Evolutionary conservation across 2,797 vertebrate species (phyloP).

Genomic region (Hypotaenidia philippensis): DNA sequence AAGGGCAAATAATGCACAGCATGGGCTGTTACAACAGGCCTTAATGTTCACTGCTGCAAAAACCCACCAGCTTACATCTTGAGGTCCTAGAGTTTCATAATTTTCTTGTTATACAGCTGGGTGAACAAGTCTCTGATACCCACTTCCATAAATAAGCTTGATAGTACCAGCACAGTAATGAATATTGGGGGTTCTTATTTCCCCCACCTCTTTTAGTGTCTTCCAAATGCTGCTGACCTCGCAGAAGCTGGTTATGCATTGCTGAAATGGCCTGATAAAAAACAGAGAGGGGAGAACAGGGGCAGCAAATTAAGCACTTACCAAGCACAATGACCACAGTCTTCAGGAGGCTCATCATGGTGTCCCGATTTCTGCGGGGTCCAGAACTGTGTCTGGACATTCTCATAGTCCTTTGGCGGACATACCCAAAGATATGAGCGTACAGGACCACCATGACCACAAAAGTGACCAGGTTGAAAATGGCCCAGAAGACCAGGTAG

Average conservation of each 20-base stretch:
- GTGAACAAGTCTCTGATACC: neutral
- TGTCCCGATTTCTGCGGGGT: constrained; percentile 94
- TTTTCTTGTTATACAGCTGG: neutral
- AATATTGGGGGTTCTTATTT: neutral
- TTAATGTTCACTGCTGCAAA: neutral
- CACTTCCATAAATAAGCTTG: neutral
- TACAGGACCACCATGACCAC: constrained; percentile 98
- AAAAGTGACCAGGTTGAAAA: constrained; percentile 98
- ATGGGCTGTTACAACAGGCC: neutral
- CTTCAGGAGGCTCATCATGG: constrained; percentile 99
- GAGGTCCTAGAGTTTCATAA: neutral
- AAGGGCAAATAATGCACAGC: neutral
- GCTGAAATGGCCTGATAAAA: neutral
- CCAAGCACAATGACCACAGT: constrained; percentile 97
- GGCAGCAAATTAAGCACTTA: constrained; percentile 76
- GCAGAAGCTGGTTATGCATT: neutral
- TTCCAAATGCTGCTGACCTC: neutral
- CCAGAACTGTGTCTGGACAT: constrained; percentile 98
- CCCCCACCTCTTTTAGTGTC: neutral
- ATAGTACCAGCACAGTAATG: neutral
- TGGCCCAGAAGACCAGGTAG: constrained; percentile 98
- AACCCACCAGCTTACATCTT: rapidly evolving
- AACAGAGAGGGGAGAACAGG: neutral
- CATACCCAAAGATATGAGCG: constrained; percentile 98
- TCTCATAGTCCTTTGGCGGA: constrained; percentile 98